Evolutionary conservation across 1,140 invertebrate species (phyloP).

Genomic region (Brachionus plicatilis): DNA sequence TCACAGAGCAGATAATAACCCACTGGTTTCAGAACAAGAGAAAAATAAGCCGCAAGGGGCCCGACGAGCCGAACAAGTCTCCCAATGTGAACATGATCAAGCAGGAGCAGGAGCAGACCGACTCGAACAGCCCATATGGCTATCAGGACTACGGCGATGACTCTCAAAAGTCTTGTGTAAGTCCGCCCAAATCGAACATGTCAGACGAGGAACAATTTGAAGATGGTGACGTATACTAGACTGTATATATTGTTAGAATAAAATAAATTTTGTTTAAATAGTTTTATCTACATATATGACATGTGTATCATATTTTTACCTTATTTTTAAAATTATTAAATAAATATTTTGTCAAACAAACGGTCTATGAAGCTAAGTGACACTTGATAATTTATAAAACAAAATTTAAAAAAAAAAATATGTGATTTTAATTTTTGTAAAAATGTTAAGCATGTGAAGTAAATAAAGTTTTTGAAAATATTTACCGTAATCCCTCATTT

Average conservation of each 20-base stretch:
- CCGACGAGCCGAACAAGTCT: neutral
- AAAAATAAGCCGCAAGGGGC: slow-evolving; percentile 45
- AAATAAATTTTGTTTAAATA: slow-evolving; percentile 5
- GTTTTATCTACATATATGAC: neutral
- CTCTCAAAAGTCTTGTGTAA: neutral
- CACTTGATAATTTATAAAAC: too few species aligned
- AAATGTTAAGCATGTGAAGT: too few species aligned
- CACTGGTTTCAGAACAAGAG: slow-evolving; percentile 57
- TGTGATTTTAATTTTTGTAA: too few species aligned
- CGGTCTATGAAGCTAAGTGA: neutral
- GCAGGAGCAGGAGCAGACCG: neutral
- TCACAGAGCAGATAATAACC: slow-evolving; percentile 52
- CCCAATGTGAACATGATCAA: neutral
- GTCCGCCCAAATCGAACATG: slow-evolving; percentile 1
- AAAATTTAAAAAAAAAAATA: too few species aligned
- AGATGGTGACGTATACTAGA: slow-evolving; percentile 5
- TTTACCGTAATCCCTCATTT: too few species aligned
- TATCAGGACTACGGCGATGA: neutral
- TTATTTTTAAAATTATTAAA: slow-evolving; percentile 1
- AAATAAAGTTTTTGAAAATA: too few species aligned
- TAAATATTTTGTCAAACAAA: slow-evolving; percentile 1
- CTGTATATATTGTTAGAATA: neutral
- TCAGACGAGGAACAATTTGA: neutral
- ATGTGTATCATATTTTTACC: neutral
- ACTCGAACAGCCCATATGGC: neutral